Evolutionary conservation across 2,888 invertebrate genomes (phyloP), one percentile per base, ranked within the genome.

Genomic region (Pedicia rivosa): DNA sequence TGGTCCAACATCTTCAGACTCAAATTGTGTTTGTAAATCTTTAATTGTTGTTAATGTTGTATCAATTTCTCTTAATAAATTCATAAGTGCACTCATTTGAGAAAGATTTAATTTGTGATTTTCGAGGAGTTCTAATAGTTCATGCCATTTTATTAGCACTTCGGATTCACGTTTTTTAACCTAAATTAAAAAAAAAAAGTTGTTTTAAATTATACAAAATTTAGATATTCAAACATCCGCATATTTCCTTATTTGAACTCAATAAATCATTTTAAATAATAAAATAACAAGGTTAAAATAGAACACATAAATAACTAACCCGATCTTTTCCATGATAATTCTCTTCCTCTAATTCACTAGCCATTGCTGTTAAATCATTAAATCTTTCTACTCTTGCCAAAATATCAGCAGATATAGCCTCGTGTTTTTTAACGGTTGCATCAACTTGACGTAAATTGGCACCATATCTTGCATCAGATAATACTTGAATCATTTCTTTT

Each of bases 371-470:
- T 31, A 98, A 68, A 59, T 92, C 88, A 48, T 87, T 82, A 56
- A 97, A 94, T 8, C 97, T 74, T 56, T 95, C 94, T 51, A 90
- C 87, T 39, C 81, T 68, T 10, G 95, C 90, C 37, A 94, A 65
- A 38, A 97, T 95, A 55, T 97, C 97, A 0, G 95, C 94, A 42
- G 88, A 87, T 43, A 97, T 92, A 12, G 97, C 95, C 61, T 97
- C 95, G 56, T 97, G 95, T 54, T 97, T 97, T 65, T 97, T 97
- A 27, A 97, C 78, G 0, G 94, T 91, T 2, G 95, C 95, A 57
- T 97, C 95, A 0, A 95, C 91, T 56, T 95, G 92, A 0, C 83
- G 74, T 46, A 94, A 64, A 64, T 84, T 86, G 48, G 82, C 82
- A 2, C 87, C 87, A 60, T 91, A 91, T 38, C 90, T 73, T 2